Base-by-base conservation (phyloP, 2,113 vertebrate genomes). In the Sminthopsis crassicaudata region DNA sequence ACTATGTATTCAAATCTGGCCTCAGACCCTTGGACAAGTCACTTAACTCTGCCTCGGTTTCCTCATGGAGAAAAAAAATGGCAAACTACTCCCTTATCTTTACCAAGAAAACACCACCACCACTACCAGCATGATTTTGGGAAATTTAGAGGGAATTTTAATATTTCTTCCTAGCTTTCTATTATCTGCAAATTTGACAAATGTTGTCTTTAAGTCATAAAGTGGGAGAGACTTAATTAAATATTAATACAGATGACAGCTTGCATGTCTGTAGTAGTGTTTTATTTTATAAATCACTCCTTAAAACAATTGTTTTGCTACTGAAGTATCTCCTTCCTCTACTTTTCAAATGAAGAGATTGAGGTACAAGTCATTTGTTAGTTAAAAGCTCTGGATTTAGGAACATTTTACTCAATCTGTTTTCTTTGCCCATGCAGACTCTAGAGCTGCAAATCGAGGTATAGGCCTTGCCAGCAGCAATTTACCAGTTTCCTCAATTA, bases 401-500 rank as follows among this genome's bases (percentile, higher is more conserved):
- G n/a, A 23, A 6, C 57, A 53, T 52, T 55, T 94, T 91, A 89
- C 12, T 92, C 92, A 54, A 24, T 50, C 84, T 60, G 52, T 60
- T 94, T 96, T 95, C 36, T 93, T 91, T 91, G 30, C 30, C 27
- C 51, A 12, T 27, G 46, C 53, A 94, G 55, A 94, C 23, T 88
- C 89, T 53, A 52, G 30, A 95, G 94, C 46, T 93, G 54, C 91
- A 95, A 97, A 94, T 96, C 46, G 52, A 96, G 23, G 96, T 95
- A 93, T 46, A 95, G n/a, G 50, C 19, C n/a, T 84, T 92, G 95
- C 46, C 94, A 96, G 57, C 52, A 36, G 46, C 30, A 97, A 50
- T 96, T 96, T 97, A 76, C 93, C 0, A 24, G 48, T 22, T 92
- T 97, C 90, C 97, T 97, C 93, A 97, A 94, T 98, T 98, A 97